Evolutionary conservation across 2,113 vertebrate species (phyloP), one percentile per base, ranked within the genome.

Genomic region (Pampusana beccarii): DNA sequence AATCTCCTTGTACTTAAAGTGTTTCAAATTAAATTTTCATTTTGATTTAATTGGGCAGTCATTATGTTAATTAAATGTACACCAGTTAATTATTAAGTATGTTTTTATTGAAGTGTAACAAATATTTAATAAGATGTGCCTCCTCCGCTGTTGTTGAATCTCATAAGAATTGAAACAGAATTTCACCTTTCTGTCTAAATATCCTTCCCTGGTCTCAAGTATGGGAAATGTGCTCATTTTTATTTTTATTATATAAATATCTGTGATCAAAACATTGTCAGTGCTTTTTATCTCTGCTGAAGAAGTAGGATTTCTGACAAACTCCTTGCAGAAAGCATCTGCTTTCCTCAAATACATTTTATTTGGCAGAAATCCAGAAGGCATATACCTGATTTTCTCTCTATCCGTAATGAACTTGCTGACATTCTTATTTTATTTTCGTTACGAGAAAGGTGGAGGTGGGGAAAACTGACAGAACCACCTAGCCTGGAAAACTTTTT

Each of bases 41-140:
- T 97, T 93, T 96, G 60, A 95, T 93, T 94, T 96, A 97, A 96
- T 93, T 94, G 78, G 19, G 44, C 60, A 91, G 66, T 91, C 71
- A 93, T 95, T 96, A 91, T 92, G 85, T 90, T 97, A 96, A 96
- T 96, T 94, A 96, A 97, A 93, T 95, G 92, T 81, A 93, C 74
- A 80, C 58, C 56, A 61, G 73, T 97, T 96, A 96, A 96, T 95
- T 83, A 95, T 97, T 96, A 93, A 97, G 40, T 69, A 46, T 90
- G 91, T 92, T 95, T 97, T 97, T 96, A 94, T 96, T 94, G 80
- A 90, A 85, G 70, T 86, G 51, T 92, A 97, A 89, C 71, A 95
- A 94, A 95, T 96, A 93, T 96, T 97, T 95, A 78, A 95, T 94
- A 94, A 80, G 92, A 65, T 88, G 21, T 40, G 24, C 77, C 66